Percentiles rank a stretch among this genome's conserved stretches.
Conservation (phyloP, 2,113 vertebrate genomes). For the Sclerurus mexicanus region DNA sequence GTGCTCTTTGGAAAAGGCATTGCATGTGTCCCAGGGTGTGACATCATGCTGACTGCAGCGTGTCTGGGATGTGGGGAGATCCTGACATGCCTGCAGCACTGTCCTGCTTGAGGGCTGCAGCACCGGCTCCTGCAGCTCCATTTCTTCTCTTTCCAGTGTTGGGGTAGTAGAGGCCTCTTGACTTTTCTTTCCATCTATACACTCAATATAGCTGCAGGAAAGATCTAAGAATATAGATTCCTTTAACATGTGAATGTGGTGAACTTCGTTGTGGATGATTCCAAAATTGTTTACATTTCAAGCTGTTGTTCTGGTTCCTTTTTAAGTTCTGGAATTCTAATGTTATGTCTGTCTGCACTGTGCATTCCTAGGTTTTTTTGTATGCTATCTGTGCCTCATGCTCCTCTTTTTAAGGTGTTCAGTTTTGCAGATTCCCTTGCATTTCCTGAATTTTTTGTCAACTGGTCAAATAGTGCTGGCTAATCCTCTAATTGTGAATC, state of each 20-base stretch:
- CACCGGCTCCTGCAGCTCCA: rapidly evolving
- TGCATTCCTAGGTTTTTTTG: not conserved
- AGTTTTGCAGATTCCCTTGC: not conserved
- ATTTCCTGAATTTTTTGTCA: not conserved
- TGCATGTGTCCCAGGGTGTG: rapidly evolving
- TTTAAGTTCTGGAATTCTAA: not conserved
- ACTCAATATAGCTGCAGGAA: not conserved
- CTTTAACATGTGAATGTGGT: not conserved
- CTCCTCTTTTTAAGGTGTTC: not conserved
- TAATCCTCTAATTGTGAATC: not conserved
- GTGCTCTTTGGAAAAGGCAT: not conserved
- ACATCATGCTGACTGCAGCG: not conserved
- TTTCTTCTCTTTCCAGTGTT: not conserved
- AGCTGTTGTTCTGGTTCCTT: not conserved
- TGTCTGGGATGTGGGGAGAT: not conserved
- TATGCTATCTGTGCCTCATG: not conserved
- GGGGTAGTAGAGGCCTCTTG: not conserved
- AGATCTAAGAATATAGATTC: not conserved
- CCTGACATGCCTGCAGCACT: rapidly evolving
- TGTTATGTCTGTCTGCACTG: not conserved
- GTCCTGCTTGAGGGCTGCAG: not conserved
- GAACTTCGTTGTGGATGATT: not conserved
- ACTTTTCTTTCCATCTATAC: not conserved
- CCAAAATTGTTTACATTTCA: not conserved
- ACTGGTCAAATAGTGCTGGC: not conserved